Evolutionary conservation across 2,888 invertebrate genomes (phyloP), one percentile per base, ranked within the genome.

Genomic region (Cybosia mesomella): DNA sequence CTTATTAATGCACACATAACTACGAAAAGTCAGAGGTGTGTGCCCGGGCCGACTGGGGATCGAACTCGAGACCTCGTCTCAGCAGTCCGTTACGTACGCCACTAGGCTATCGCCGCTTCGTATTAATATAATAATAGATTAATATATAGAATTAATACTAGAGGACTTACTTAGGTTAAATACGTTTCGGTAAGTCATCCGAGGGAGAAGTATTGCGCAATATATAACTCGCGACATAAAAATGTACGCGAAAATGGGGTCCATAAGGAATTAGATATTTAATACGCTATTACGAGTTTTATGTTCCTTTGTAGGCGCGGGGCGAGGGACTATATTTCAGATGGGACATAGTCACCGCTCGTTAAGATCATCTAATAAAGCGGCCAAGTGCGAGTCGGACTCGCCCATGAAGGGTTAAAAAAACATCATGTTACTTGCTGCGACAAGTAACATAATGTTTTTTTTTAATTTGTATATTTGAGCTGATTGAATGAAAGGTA

Each of bases 261-360:
- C 60, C 39, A 22, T 60, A 39, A 15, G 60, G 36, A 60, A 60
- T 60, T 60, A 39, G 32, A 21, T 60, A 60, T 60, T 39, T 60
- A 60, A 60, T 60, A 22, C 60, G 60, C 60, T 43, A 60, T 60
- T 22, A 60, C 39, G 39, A 60, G 43, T 60, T 60, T 60, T 60
- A 60, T 39, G 60, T 21, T 36, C 24, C 13, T 2, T 39, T 60
- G 21, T 36, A 21, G 39, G 60, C 36, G 15, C 24, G 15, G 13
- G 32, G 59, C 59, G 59, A 58, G 22, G 43, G n/a, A 49, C 49
- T 10, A n/a, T n/a, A 18, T 9, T n/a, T 7, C 9, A 49, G 18
- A 49, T n/a, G n/a, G 1, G 18, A 15, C 49, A 49, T 49, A 49
- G n/a, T 9, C 9, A 18, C n/a, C 8, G 49, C n/a, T 49, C 49